Evolutionary conservation across 2,888 invertebrate genomes (phyloP).

Genomic region (Nymphalis polychloros): DNA sequence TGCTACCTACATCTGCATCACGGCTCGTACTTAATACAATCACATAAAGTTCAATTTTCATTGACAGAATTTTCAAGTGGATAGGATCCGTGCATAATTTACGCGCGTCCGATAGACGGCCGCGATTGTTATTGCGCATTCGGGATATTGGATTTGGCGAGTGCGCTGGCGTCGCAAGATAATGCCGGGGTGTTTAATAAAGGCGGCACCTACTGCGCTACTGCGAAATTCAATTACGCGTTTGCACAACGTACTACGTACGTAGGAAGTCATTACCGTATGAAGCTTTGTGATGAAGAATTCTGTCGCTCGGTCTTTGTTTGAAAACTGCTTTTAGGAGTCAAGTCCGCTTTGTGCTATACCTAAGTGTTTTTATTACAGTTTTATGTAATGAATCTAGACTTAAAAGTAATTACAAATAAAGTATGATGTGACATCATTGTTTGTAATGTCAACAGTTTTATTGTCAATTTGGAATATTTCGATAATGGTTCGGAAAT

Average conservation of each 20-base stretch:
- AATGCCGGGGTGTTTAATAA: conserved; percentile 46
- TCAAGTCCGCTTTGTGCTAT: neutral
- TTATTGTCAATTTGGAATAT: conserved; percentile 14
- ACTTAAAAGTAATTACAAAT: neutral
- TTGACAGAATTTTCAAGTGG: conserved; percentile 29
- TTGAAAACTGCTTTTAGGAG: conserved; percentile 8
- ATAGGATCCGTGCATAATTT: conserved; percentile 72
- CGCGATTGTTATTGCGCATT: conserved; percentile 79
- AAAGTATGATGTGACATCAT: neutral
- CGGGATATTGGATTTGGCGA: conserved; percentile 77
- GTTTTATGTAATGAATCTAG: too few relatives aligned
- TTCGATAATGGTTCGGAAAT: conserved; percentile 24
- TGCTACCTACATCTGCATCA: neutral
- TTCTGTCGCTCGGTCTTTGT: conserved; percentile 1
- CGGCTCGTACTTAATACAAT: conserved; percentile 39
- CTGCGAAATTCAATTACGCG: conserved; percentile 37
- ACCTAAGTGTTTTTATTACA: too few relatives aligned
- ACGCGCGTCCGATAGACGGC: conserved; percentile 78
- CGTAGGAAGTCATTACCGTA: conserved; percentile 24
- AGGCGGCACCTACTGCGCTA: conserved; percentile 40
- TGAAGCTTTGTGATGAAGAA: conserved; percentile 8
- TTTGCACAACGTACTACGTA: conserved; percentile 15
- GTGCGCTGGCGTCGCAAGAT: conserved; percentile 63
- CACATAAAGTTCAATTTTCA: conserved; percentile 45
- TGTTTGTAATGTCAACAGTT: conserved; percentile 10